Evolutionary conservation across 2,888 invertebrate species (phyloP), one percentile per base, ranked within the genome.

Genomic region (Drosophila parthenogenetica): DNA sequence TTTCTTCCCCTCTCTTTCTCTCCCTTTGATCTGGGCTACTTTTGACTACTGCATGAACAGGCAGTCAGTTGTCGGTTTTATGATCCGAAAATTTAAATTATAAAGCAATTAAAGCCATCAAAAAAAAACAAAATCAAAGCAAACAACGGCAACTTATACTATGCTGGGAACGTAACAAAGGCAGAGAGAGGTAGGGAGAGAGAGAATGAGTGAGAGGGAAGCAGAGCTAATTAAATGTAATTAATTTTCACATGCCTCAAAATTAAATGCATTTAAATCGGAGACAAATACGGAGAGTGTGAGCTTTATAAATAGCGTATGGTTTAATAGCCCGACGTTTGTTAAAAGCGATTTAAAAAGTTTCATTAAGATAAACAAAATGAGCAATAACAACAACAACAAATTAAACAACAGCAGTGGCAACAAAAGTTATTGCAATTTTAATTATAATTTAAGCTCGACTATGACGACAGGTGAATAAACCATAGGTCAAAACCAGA

Each of bases 401-500:
- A 45, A n/a, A n/a, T n/a, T n/a, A n/a, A n/a, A 55, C 35, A 60
- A 29, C 29, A 32, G 13, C 7, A 19, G 14, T 10, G 19, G 17
- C 25, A 25, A 57, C 57, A 71, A 77, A 67, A 81, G 87, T 89
- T 87, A 87, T 82, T 75, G 87, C 89, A 83, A 87, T 89, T 83
- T 87, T 61, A 84, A 75, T 64, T 86, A 77, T 69, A 82, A 82
- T 77, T 83, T 80, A 63, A 68, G 69, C 68, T 68, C 59, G 57
- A 85, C 86, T 82, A 80, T 87, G 87, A 75, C 81, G 69, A 81
- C 89, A 87, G 84, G 84, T 84, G 87, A 84, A 84, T 81, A 89
- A 87, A 89, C 84, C 85, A 76, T 72, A 72, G 89, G 81, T 81
- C 79, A 63, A 48, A 48, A 13, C 3, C n/a, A 35, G 37, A 25